These are phyloP conservation scores for Acholoe squamosa DNA, from an alignment of 2,888 invertebrate species.

Conservation along the genomic window DNA sequence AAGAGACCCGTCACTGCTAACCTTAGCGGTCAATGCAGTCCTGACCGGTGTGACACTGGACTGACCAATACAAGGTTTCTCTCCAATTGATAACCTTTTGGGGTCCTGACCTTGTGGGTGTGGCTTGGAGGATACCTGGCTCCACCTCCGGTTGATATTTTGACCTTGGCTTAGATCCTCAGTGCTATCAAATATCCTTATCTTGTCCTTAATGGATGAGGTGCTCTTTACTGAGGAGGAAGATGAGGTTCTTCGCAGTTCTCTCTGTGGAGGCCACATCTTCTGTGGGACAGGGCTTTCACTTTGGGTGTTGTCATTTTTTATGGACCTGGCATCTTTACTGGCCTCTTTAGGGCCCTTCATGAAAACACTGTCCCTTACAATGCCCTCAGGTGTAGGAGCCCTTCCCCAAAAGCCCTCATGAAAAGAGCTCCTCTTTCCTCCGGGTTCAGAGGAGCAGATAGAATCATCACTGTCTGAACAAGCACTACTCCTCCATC, in stretches of 20 bases:
- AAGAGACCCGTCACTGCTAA: neutral
- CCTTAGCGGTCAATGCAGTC: neutral
- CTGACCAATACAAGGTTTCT: neutral
- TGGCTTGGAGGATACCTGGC: neutral
- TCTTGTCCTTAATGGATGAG: constrained; percentile 25
- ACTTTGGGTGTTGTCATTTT: neutral
- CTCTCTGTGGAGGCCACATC: constrained; percentile 12
- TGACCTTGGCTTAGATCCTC: constrained; percentile 21
- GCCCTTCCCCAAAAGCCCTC: neutral
- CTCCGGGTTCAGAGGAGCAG: constrained; percentile 13
- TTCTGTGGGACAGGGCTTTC: neutral
- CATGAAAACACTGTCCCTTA: neutral
- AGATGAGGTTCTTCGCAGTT: constrained; percentile 16
- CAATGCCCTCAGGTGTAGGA: neutral
- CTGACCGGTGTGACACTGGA: neutral
- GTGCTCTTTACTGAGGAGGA: constrained; percentile 22
- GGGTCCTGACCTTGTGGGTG: neutral
- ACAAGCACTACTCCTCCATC: neutral
- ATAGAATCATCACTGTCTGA: constrained; percentile 37
- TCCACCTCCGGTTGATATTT: neutral
- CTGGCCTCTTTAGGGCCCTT: neutral
- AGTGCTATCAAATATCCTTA: constrained; percentile 8
- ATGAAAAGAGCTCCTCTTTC: constrained; percentile 17
- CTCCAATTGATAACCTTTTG: neutral
- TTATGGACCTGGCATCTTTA: neutral